These are phyloP conservation scores for Cosmia pyralina DNA, from an alignment of 2,888 invertebrate species.

Conservation along the genomic window DNA sequence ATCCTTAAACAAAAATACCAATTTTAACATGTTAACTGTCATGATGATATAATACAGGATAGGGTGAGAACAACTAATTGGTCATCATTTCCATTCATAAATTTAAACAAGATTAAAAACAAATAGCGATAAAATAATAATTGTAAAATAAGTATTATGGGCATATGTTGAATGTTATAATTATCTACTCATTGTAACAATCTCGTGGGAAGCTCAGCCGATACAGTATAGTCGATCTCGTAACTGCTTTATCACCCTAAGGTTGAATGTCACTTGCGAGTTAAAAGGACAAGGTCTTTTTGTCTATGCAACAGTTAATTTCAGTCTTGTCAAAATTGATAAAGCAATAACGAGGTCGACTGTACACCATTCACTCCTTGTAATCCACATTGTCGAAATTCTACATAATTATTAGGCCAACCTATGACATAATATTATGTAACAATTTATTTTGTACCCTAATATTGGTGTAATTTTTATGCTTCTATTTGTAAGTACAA, in stretches of 20 bases:
- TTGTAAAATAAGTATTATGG: no score
- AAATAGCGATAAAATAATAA: no score
- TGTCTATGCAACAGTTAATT: neutral
- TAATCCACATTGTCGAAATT: constrained; percentile 4
- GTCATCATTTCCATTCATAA: no score
- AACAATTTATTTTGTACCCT: neutral
- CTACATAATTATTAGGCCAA: neutral
- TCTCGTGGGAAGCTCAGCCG: neutral
- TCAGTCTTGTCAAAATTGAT: constrained; percentile 2
- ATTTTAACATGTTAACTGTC: no score
- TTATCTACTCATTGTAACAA: neutral
- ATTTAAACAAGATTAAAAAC: no score
- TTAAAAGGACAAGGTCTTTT: neutral
- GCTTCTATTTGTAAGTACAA: constrained; percentile 11
- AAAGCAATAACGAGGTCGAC: neutral
- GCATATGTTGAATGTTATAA: neutral
- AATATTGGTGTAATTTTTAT: neutral
- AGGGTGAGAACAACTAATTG: no score
- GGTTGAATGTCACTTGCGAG: neutral
- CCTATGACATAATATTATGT: neutral
- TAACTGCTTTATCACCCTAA: neutral
- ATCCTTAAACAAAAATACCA: no score
- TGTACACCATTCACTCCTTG: no score
- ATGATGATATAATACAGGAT: no score
- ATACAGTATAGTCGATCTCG: constrained; percentile 1